Base-by-base conservation (phyloP, 2,113 vertebrate genomes). In the Chionodraco myersi region DNA sequence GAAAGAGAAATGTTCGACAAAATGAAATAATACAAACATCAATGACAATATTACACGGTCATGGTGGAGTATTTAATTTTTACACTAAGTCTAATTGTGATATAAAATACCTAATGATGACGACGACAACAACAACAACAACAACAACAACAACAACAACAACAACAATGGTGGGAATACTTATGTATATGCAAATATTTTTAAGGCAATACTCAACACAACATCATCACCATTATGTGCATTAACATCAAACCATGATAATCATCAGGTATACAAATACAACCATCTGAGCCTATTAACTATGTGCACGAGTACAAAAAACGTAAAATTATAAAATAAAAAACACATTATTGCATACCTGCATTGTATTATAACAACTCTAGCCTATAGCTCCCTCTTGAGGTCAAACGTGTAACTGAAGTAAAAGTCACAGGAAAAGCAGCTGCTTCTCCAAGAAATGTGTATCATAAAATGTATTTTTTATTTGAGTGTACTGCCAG, bases 321-420 rank as follows among this genome's bases (percentile, higher is more conserved):
- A 60, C 7, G 10, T 10, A 51, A 49, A 3, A 8, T 23, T 4
- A 16, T 16, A 63, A 70, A 44, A 83, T 70, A 75, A 51, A 72
- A 83, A 79, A 82, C 23, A 59, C 5, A 44, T 5, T 76, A 10
- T 36, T 44, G 15, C 44, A 73, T 18, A 54, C 47, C 34, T 52
- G 48, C 18, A 14, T 10, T 63, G 36, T 45, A 57, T 54, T 58
- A 34, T 2, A 58, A 49, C 63, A 80, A 30, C 59, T 79, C 61
- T 82, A 80, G 90, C 66, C 86, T 85, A 63, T 54, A 87, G 88
- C 92, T 53, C 93, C 94, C 91, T 89, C 94, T 93, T 67, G 90
- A 93, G 94, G 92, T 23, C 64, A 77, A 85, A 84, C 54, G 61
- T 48, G 36, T 52, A 5, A 6, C 18, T 51, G 53, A 23, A 80